Percentiles rank a stretch among this genome's conserved stretches.
phyloP scores from a whole-genome alignment of 2,888 invertebrate genomes.

The Leptinotarsa peninsularis region DNA sequence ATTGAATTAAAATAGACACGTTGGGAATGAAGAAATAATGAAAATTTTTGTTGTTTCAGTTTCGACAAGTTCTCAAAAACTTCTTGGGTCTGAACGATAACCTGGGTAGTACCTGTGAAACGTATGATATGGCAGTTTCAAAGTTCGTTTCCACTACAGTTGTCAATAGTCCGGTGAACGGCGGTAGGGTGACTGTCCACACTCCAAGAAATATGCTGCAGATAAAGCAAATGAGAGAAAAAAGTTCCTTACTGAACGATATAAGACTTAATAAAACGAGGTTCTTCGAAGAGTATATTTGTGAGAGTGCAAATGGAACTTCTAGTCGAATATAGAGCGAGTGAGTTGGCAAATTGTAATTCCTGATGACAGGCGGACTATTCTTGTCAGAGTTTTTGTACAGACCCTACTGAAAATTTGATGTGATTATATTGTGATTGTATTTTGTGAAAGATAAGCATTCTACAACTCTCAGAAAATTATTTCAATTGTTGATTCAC shows the following conservation, averaged over 20 bases:
- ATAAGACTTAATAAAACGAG: neutral
- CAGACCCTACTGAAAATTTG: too few relatives aligned
- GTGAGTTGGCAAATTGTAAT: neutral
- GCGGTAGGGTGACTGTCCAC: neutral
- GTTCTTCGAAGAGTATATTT: neutral
- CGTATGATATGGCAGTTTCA: slow-evolving; percentile 44
- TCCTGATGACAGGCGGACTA: neutral
- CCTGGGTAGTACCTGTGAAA: slow-evolving; percentile 44
- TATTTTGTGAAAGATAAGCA: too few relatives aligned
- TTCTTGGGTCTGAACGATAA: slow-evolving; percentile 24
- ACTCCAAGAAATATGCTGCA: neutral
- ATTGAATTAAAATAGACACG: too few relatives aligned
- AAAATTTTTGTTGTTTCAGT: slow-evolving; percentile 44
- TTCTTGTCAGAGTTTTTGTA: too few relatives aligned
- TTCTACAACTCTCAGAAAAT: too few relatives aligned
- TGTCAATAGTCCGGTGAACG: slow-evolving; percentile 6
- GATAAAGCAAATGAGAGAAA: slow-evolving; percentile 23
- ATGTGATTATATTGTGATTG: too few relatives aligned
- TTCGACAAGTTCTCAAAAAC: slow-evolving; percentile 49
- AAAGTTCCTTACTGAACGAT: slow-evolving; percentile 9
- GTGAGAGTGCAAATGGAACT: neutral
- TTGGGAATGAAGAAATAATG: neutral
- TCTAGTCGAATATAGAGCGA: neutral
- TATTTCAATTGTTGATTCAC: too few relatives aligned
- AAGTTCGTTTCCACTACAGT: slow-evolving; percentile 41